Evolutionary conservation across 1,140 invertebrate genomes (phyloP), one percentile per base, ranked within the genome.

Genomic region (Sycophaga agraensis): DNA sequence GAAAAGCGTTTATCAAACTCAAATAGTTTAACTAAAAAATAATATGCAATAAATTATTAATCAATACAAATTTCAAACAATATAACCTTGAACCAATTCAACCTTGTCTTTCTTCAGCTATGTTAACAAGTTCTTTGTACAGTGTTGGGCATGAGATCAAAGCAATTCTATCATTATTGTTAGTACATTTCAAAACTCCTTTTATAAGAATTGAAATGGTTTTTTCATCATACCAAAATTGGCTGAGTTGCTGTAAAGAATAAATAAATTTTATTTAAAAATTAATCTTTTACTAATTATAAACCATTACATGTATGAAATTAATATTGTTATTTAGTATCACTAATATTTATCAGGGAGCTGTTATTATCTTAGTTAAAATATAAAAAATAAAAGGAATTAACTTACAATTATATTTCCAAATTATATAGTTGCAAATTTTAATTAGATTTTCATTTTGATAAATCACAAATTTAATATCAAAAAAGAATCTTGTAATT

Each of bases 141-240:
- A 97, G 76, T 2, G 94, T 92, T 28, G 96, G 96, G 70, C 92
- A 94, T 19, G 94, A 96, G 17, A 98, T 82, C 57, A 96, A 86
- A 9, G 91, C 94, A 46, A 97, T 89, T 66, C 82, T 86, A 22
- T 85, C 87, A 63, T 84, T 78, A 12, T 68, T 31, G 16, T 82
- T 78, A 11, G 81, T 81, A 5, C 75, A 77, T 50, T 86, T 68
- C 19, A 85, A 64, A 16, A 87, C 87, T 65, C 90, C 87, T 66
- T 84, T 83, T 0, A 89, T 86, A 0, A 97, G 78, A 14, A 72
- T 76, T 45, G 85, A 75, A 50, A 90, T 86, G 14, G 94, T 97
- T 16, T 83, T 71, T 28, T 92, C 86, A 73, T 92, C 86, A 72
- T 97, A 98, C 96, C 95, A 98, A 83, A 98, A 97, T 78, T 98